Percentiles rank a stretch among this genome's conserved stretches.
phyloP scores from a whole-genome alignment of 2,113 vertebrate genomes.

The Dinomys branickii region DNA sequence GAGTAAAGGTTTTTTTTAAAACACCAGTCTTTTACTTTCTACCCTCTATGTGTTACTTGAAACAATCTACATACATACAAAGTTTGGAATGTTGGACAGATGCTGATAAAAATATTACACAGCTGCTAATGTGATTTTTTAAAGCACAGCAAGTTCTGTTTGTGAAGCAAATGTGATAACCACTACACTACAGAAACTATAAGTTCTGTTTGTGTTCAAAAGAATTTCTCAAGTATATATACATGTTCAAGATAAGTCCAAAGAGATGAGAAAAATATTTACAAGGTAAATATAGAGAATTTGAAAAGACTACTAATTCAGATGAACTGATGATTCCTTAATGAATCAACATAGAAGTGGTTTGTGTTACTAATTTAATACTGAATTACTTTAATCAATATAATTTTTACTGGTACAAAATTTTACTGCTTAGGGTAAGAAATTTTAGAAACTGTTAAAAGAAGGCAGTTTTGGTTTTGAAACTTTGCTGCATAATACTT shows the following conservation, averaged over 20 bases:
- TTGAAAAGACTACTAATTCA: constrained; percentile 78
- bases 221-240: constrained; percentile 91
- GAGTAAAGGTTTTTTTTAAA: constrained; percentile 80
- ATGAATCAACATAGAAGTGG: constrained; percentile 75
- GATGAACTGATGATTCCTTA: constrained; percentile 82
- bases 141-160: constrained; percentile 89
- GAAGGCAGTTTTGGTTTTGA: constrained; percentile 34
- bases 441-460: constrained; percentile 76
- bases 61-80: constrained; percentile 95
- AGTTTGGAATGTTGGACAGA: constrained; percentile 97
- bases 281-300: constrained; percentile 88
- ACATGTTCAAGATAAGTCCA: constrained; percentile 86
- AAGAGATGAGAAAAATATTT: constrained; percentile 89
- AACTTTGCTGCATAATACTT: constrained; percentile 23
- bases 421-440: constrained; percentile 62
- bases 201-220: constrained; percentile 91
- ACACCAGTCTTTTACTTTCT: constrained; percentile 95
- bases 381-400: constrained; percentile 60
- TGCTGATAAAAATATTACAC: constrained; percentile 88
- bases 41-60: constrained; percentile 93
- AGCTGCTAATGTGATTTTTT: constrained; percentile 87
- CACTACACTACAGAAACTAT: too few relatives aligned
- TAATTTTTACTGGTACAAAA: constrained; percentile 70
- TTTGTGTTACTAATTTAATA: constrained; percentile 68
- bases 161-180: too few relatives aligned